Evolutionary conservation across 2,113 vertebrate genomes (phyloP).

Genomic region (Mirza zaza): DNA sequence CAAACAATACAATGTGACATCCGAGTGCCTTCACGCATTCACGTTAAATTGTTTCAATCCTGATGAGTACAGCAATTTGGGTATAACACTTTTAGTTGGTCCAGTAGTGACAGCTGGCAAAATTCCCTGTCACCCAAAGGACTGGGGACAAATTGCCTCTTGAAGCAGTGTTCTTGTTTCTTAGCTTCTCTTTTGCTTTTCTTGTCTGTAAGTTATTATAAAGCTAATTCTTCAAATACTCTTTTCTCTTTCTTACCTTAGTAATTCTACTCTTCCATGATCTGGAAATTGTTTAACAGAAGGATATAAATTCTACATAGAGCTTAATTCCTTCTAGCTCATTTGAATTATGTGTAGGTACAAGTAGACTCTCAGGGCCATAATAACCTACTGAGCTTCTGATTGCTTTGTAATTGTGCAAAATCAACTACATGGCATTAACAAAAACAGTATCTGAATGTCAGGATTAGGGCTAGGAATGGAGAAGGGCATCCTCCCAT

Average conservation of each 20-base stretch:
- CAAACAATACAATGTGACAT: conserved; percentile 68
- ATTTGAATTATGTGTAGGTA: background rate
- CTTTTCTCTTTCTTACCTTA: conserved; percentile 2
- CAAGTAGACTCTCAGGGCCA: background rate
- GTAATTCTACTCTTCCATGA: background rate
- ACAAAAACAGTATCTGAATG: background rate
- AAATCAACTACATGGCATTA: background rate
- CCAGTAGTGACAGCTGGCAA: conserved; percentile 63
- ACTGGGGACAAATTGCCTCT: background rate
- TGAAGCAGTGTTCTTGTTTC: conserved; percentile 47
- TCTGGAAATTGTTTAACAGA: conserved; percentile 8
- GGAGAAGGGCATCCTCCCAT: background rate
- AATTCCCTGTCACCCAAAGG: background rate
- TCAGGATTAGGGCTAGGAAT: background rate
- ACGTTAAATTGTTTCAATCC: conserved; percentile 73
- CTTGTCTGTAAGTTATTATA: background rate
- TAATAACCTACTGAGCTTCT: background rate
- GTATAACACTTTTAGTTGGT: conserved; percentile 41
- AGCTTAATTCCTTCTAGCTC: background rate
- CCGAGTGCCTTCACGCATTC: conserved; percentile 68
- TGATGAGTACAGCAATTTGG: conserved; percentile 63
- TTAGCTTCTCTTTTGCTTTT: conserved; percentile 21
- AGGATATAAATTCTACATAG: background rate
- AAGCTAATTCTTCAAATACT: background rate
- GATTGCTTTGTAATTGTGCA: background rate